Base-by-base conservation (phyloP, 2,113 vertebrate species). In the Protobothrops flavoviridis region DNA sequence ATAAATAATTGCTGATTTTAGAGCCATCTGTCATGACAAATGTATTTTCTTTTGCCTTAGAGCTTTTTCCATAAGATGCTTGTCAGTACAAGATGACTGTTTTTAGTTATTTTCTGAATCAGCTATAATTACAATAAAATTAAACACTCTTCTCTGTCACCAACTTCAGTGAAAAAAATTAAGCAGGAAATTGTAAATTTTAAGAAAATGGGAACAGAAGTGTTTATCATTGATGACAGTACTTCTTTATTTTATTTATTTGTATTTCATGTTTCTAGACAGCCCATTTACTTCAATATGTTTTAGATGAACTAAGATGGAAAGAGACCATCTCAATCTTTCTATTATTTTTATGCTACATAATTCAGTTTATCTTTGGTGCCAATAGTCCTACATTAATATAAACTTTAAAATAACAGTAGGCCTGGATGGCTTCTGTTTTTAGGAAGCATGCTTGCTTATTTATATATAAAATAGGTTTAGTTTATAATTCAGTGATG, bases 341-440 rank as follows among this genome's bases (percentile, higher is more conserved):
- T 69, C 90, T 55, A 92, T 91, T 91, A 94, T n/a, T 17, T 90
- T 33, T 92, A n/a, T 92, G 87, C 39, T 21, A 61, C 0, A 39
- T 45, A 85, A 15, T 43, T 23, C 21, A 52, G 29, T 93, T 90
- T 61, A 86, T 24, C 20, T 52, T 45, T 74, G 29, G 4, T 26
- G 39, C 24, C 29, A 85, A 85, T 61, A 61, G 29, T 53, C 12
- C 17, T 90, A 52, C 11, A 24, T 23, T 29, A 69, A 20, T 92
- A 12, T 55, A 89, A 89, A 74, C 15, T 10, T 26, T 11, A 33
- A 89, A 24, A 29, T 9, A 88, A 74, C 12, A 53, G 29, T 52
- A 88, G 0, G 52, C 4, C 15, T 87, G 45, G 33, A 43, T 74
- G 81, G 33, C 20, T 57, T 86, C 39, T 59, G 15, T 56, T 45